Evolutionary conservation across 2,113 vertebrate species (phyloP).

Genomic region (Sinocyclocheilus rhinocerous): DNA sequence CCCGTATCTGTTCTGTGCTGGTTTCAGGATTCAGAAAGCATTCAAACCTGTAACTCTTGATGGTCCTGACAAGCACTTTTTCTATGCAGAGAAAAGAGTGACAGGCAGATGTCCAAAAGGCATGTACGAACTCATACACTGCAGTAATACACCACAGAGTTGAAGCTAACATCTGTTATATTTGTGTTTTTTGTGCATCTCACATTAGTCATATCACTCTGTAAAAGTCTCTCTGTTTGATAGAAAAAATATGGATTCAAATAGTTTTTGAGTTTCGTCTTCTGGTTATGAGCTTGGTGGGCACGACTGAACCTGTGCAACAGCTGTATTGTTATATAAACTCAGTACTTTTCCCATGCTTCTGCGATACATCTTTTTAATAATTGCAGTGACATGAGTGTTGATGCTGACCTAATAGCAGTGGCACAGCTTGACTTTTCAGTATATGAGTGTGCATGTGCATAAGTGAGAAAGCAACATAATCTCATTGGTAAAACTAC

Average conservation of each 20-base stretch:
- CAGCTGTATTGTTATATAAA: conserved; percentile 45
- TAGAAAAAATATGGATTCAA: background rate
- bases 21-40: background rate
- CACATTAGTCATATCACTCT: background rate
- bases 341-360: background rate
- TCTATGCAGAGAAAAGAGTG: background rate
- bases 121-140: background rate
- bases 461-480: background rate
- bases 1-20: background rate
- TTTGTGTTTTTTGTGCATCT: background rate
- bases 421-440: background rate
- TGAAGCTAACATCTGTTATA: background rate
- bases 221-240: too few species aligned
- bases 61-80: background rate
- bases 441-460: background rate
- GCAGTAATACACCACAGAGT: background rate
- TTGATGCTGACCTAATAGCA: background rate
- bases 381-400: background rate
- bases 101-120: background rate
- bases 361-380: background rate
- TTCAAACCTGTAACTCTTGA: conserved; percentile 1
- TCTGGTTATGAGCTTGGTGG: too few species aligned
- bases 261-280: background rate
- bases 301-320: conserved; percentile 47
- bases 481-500: too few species aligned